Evolutionary conservation across 2,113 vertebrate species (phyloP).

Genomic region (Pipra filicauda): DNA sequence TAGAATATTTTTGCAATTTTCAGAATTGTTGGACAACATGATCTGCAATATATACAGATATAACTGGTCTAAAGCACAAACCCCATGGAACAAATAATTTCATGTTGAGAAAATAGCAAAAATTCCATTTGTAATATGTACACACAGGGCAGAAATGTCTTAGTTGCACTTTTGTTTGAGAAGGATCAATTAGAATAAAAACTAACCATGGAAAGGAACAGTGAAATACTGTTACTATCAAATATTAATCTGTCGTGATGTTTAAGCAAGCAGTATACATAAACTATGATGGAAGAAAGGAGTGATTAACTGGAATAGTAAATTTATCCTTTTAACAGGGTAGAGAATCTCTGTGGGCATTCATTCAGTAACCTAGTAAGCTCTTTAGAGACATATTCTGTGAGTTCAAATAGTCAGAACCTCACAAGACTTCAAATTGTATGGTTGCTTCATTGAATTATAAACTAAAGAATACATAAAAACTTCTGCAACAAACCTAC

Average conservation of each 20-base stretch:
- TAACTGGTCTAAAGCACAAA: background rate
- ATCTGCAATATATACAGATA: background rate
- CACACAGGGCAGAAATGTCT: background rate
- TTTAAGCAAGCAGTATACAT: background rate
- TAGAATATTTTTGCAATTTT: background rate
- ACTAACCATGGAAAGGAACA: background rate
- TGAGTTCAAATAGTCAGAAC: background rate
- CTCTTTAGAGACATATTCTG: background rate
- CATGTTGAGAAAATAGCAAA: background rate
- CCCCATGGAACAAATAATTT: background rate
- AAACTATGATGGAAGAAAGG: background rate
- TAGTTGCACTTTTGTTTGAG: background rate
- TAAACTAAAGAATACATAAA: background rate
- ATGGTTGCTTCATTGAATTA: background rate
- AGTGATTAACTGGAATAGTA: background rate
- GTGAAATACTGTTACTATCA: background rate
- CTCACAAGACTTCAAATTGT: background rate
- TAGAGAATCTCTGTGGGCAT: background rate
- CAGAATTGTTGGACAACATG: background rate
- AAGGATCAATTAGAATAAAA: background rate
- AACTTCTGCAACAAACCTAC: background rate
- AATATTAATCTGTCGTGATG: background rate
- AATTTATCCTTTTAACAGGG: background rate
- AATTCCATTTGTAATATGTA: fast-evolving
- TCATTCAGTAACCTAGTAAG: background rate